phyloP scores from a whole-genome alignment of 2,888 invertebrate species.

The Amphipyra berbera region DNA sequence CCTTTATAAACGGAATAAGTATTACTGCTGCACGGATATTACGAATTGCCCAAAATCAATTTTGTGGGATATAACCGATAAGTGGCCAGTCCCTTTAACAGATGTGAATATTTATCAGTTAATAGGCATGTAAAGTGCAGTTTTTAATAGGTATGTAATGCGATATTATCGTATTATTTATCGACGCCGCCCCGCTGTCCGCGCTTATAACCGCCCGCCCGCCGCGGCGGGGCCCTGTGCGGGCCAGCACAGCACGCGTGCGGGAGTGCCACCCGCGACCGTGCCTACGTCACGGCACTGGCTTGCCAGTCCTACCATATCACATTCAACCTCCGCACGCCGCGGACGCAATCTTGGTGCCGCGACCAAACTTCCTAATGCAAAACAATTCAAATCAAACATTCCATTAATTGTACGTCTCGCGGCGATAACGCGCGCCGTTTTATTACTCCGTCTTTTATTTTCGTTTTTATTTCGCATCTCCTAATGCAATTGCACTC shows the following conservation, averaged over 20 bases:
- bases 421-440: constrained; percentile 80
- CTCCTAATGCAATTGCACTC: constrained; percentile 87
- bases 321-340: constrained; percentile 70
- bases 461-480: constrained; percentile 85
- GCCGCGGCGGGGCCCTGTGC: constrained; percentile 52
- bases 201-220: constrained; percentile 80
- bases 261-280: constrained; percentile 27
- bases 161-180: constrained; percentile 82
- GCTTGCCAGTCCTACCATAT: constrained; percentile 64
- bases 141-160: constrained; percentile 83
- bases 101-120: constrained; percentile 78
- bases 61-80: constrained; percentile 55
- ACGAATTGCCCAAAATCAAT: constrained; percentile 15
- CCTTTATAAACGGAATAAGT: too few species aligned
- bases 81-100: constrained; percentile 70
- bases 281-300: constrained; percentile 40
- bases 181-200: constrained; percentile 69
- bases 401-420: constrained; percentile 84
- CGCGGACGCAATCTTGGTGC: constrained; percentile 65
- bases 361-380: constrained; percentile 43
- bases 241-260: constrained; percentile 51
- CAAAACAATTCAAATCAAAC: constrained; percentile 78
- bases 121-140: constrained; percentile 77
- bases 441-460: constrained; percentile 84
- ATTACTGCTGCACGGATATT: not conserved